These are phyloP conservation scores for Coranthus polyacanthus DNA, from an alignment of 2,797 vertebrate genomes.

Conservation along the genomic window DNA sequence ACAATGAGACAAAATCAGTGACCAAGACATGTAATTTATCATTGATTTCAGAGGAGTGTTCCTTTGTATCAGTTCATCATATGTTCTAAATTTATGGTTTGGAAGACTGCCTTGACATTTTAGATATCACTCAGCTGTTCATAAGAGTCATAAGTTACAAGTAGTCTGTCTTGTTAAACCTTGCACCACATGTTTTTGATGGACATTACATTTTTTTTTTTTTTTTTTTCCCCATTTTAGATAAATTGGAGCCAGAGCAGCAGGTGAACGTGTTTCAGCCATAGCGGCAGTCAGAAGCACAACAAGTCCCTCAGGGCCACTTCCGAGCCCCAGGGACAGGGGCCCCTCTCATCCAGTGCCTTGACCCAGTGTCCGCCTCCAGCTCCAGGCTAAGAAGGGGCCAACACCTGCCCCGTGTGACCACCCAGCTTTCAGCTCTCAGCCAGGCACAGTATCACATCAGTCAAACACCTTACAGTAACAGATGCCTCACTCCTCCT, in stretches of 20 bases:
- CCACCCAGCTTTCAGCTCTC: conserved; percentile 70
- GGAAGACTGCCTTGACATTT: conserved; percentile 10
- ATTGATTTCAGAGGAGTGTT: conserved; percentile 51
- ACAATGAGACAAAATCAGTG: conserved; percentile 60
- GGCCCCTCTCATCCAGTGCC: conserved; percentile 92
- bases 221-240: conserved; percentile 56
- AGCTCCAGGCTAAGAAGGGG: conserved; percentile 82
- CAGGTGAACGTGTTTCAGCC: conserved; percentile 86
- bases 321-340: conserved; percentile 78
- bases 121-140: conserved; percentile 12
- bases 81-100: conserved; percentile 10
- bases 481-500: conserved; percentile 69
- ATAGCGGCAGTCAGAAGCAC: conserved; percentile 85
- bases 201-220: background rate
- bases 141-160: conserved; percentile 7
- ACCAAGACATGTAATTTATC: conserved; percentile 57
- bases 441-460: conserved; percentile 41
- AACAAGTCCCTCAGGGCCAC: conserved; percentile 87
- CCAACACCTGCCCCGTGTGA: conserved; percentile 75
- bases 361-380: conserved; percentile 91
- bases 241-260: conserved; percentile 85
- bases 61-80: conserved; percentile 29
- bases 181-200: background rate
- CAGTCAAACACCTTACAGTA: conserved; percentile 60
- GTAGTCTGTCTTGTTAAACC: background rate